These are phyloP conservation scores for Muscicapa striata DNA, from an alignment of 2,797 vertebrate genomes.

Conservation along the genomic window DNA sequence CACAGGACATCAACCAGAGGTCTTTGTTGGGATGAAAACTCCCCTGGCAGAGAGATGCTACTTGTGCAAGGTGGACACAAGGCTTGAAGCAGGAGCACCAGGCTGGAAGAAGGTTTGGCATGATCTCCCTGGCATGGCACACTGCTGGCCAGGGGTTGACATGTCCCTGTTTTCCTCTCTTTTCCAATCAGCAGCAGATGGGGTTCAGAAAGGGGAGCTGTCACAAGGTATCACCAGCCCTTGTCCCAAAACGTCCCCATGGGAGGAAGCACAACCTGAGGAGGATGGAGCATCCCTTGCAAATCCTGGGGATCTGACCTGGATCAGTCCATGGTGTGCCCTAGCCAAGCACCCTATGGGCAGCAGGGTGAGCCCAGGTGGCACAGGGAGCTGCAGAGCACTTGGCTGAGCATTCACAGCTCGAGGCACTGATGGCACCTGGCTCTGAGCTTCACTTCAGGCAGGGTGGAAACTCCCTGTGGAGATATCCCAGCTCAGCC, in stretches of 20 bases:
- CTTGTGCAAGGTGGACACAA: background rate
- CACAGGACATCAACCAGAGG: rapidly evolving
- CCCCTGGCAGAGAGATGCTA: background rate
- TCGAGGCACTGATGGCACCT: background rate
- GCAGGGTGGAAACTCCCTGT: background rate
- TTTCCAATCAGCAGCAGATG: background rate
- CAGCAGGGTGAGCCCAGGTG: background rate
- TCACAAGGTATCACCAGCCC: background rate
- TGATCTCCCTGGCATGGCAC: background rate
- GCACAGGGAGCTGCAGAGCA: background rate
- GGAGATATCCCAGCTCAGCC: background rate
- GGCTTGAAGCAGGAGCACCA: background rate
- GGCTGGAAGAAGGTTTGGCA: background rate
- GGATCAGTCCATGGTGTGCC: background rate
- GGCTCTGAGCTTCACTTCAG: background rate
- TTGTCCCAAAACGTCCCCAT: background rate
- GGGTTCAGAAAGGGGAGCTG: rapidly evolving
- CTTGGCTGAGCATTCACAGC: background rate
- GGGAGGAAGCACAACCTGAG: background rate
- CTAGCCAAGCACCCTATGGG: background rate
- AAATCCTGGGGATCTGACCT: background rate
- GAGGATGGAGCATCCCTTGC: background rate
- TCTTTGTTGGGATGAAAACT: background rate
- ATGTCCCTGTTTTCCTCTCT: background rate
- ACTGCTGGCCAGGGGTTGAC: background rate